Base-by-base conservation (phyloP, 1,140 invertebrate species). In the Papilio glaucus region DNA sequence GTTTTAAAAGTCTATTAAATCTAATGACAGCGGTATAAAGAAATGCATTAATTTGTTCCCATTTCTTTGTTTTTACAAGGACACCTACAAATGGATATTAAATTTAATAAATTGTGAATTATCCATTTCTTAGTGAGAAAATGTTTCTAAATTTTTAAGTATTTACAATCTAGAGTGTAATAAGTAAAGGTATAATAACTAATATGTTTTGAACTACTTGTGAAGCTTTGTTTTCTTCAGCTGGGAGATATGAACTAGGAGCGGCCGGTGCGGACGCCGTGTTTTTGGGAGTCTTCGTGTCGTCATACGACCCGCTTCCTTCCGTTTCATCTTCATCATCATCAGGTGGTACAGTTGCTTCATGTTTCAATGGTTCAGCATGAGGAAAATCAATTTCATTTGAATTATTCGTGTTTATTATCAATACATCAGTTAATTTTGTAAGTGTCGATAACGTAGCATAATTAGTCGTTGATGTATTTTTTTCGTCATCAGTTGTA, bases 321-420 rank as follows among this genome's bases (percentile, higher is more conserved):
- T 92, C 90, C 1, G 74, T 77, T 38, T 88, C 89, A 38, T 92
- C 90, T 74, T 92, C 90, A 53, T 92, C 89, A 75, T 92, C 90
- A 74, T 91, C 89, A 38, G 90, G 89, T 1, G 89, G 88, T 13
- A 83, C 85, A 1, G 90, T 88, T 3, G 88, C 80, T 62, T 87
- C 80, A 5, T 88, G 84, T 42, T 90, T 91, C 24, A 91, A 74
- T 62, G 88, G 79, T 71, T 90, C 89, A 7, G 85, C 85, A 18
- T 75, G 80, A 9, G 88, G 89, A 15, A 53, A 13, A 29, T 72
- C 61, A 26, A 57, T 8, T 37, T 57, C 38, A 21, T 38, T 73
- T 33, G 72, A 39, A 26, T 75, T 29, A 13, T 53, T 26, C 4
- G 63, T 70, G 21, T 61, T 75, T 24, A 57, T 33, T 9, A 53